Conservation (phyloP, 2,888 invertebrate genomes). For the Cryptophagus acutangulus region DNA sequence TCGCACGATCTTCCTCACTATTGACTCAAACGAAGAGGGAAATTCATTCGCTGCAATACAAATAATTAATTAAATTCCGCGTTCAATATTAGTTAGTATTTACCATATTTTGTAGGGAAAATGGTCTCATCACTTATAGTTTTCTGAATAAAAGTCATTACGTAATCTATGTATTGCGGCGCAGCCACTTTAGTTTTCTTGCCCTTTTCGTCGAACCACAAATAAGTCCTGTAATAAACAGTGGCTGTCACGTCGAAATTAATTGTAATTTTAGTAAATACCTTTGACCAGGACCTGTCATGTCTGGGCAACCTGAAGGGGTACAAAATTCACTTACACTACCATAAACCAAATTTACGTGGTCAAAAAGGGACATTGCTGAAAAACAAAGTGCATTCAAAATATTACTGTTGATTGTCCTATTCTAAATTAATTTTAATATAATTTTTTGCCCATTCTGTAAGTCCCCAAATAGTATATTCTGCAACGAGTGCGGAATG, state of each 20-base stretch:
- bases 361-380: constrained; percentile 97
- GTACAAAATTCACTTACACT: constrained; percentile 99
- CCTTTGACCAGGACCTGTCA: constrained; percentile 94
- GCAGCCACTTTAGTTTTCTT: constrained; percentile 96
- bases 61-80: constrained; percentile 9
- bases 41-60: constrained; percentile 77
- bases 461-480: too few species aligned
- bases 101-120: constrained; percentile 98
- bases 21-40: constrained; percentile 88
- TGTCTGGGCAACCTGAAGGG: constrained; percentile 89
- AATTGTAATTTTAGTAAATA: constrained; percentile 45
- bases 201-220: constrained; percentile 98
- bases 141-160: constrained; percentile 97
- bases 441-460: too few species aligned
- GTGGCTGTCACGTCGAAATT: constrained; percentile 1
- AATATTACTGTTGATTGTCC: too few species aligned
- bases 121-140: constrained; percentile 94
- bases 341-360: constrained; percentile 97
- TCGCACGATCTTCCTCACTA: constrained; percentile 93
- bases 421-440: too few species aligned
- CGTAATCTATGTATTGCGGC: constrained; percentile 98
- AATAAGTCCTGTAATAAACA: constrained; percentile 73
- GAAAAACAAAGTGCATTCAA: too few species aligned
- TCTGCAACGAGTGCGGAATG: too few species aligned
- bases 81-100: constrained; percentile 29